phyloP scores from a whole-genome alignment of 1,140 invertebrate genomes.

The Ptiloglossa arizonensis region DNA sequence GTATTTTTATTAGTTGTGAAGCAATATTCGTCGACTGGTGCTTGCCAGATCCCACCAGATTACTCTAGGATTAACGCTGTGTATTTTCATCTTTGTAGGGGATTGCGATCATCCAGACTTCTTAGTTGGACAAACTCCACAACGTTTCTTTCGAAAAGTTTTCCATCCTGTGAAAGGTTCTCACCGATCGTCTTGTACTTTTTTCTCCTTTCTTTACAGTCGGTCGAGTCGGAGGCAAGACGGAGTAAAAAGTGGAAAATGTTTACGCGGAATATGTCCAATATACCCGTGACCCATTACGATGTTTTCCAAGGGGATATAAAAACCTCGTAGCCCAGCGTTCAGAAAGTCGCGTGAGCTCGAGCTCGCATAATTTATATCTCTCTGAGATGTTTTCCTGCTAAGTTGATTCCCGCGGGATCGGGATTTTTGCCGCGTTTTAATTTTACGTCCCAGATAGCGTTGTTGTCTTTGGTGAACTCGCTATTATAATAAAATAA shows the following conservation, averaged over 20 bases:
- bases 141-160: background rate
- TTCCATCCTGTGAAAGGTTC: background rate
- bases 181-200: background rate
- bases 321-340: background rate
- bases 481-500: background rate
- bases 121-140: background rate
- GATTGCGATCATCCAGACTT: too few species aligned
- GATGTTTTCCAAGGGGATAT: background rate
- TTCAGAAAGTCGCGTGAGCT: background rate
- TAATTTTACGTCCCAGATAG: background rate
- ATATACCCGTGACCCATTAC: slow-evolving; percentile 25
- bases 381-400: background rate
- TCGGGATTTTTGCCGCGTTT: slow-evolving; percentile 2
- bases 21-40: too few species aligned
- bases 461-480: background rate
- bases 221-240: background rate
- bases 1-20: too few species aligned
- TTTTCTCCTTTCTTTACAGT: background rate
- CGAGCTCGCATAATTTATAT: background rate
- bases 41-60: too few species aligned
- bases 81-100: too few species aligned
- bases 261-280: slow-evolving; percentile 2
- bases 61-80: too few species aligned
- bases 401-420: background rate
- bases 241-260: background rate